Percentiles rank a stretch among this genome's conserved stretches.
Evolutionary conservation across 1,140 invertebrate genomes (phyloP).

Genomic region (Drosophila mojavensis): DNA sequence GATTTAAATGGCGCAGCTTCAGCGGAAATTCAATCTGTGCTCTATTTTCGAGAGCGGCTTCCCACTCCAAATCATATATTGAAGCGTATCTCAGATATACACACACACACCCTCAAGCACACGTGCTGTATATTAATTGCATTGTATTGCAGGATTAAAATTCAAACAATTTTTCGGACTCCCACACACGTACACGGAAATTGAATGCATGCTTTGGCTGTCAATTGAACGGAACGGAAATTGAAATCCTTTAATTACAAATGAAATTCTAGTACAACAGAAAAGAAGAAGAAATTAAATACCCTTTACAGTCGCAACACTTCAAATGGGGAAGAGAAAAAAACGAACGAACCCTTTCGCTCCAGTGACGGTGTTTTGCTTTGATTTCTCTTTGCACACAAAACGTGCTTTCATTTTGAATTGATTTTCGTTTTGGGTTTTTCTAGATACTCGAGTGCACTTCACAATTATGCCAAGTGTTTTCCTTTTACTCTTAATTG

Average conservation of each 20-base stretch:
- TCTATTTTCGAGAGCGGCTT: slow-evolving; percentile 66
- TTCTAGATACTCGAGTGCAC: slow-evolving; percentile 21
- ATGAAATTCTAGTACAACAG: not conserved
- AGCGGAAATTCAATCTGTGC: slow-evolving; percentile 76
- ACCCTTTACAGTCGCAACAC: slow-evolving; percentile 31
- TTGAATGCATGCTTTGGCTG: slow-evolving; percentile 41
- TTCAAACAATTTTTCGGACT: slow-evolving; percentile 15
- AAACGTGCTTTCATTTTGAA: slow-evolving; percentile 23
- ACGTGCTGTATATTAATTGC: slow-evolving; percentile 45
- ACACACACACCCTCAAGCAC: slow-evolving; percentile 8
- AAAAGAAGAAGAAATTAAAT: slow-evolving; percentile 4
- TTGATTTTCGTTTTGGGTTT: not conserved
- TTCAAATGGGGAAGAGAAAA: slow-evolving; percentile 1
- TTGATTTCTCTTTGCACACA: slow-evolving; percentile 15
- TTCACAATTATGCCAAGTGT: slow-evolving; percentile 24
- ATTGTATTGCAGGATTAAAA: slow-evolving; percentile 41
- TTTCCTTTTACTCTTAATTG: slow-evolving; percentile 4
- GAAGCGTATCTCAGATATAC: slow-evolving; percentile 20
- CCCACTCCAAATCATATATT: slow-evolving; percentile 36
- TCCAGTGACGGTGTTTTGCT: slow-evolving; percentile 24
- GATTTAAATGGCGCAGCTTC: slow-evolving; percentile 64
- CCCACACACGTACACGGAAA: slow-evolving; percentile 59
- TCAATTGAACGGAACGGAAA: slow-evolving; percentile 48
- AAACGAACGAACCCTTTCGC: slow-evolving; percentile 15
- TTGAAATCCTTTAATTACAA: slow-evolving; percentile 61